Evolutionary conservation across 2,797 vertebrate species (phyloP), one percentile per base, ranked within the genome.

Genomic region (Eulemur albifrons): DNA sequence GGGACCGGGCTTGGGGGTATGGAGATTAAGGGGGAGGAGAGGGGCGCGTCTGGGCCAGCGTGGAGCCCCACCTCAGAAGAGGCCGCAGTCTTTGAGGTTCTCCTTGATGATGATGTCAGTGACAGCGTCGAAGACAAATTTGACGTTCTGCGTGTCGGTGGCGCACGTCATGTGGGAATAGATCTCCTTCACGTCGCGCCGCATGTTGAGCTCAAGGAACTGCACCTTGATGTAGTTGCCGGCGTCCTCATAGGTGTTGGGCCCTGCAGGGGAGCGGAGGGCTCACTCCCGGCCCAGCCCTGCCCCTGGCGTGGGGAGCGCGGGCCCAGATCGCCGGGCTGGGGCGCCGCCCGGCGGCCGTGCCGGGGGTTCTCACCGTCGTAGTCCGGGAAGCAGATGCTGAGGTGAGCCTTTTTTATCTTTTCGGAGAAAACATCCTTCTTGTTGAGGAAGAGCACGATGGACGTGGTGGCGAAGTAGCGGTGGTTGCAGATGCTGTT

Each of bases 71-170:
- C 95, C 94, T 99, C 99, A 99, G 98, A 99, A 99, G 98, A 99
- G 99, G 95, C 99, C 99, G 0, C 99, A 99, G 83, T 99, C 99
- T 98, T 99, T 99, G 98, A 99, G 99, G 97, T 99, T 99, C 98
- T 99, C 99, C 98, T 99, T 99, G 99, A 99, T 99, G 99, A 99
- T 99, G 98, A 99, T 99, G 98, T 99, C 99, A 0, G 99, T 99
- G 98, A 99, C 99, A 0, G 99, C 99, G 0, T 99, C 99, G 12
- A 99, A 99, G 98, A 99, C 99, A 90, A 99, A 99, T 98, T 99
- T 99, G 98, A 99, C 99, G 87, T 99, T 99, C 98, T 99, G 99
- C 0, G 99, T 99, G 98, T 99, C 99, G 0, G 99, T 99, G 97
- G 99, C 99, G 11, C 99, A 99, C 77, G 99, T 99, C 99, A 99